A percentile compares a stretch with the other conserved stretches of the same genome.
phyloP scores from a whole-genome alignment of 2,113 vertebrate genomes.

The Oostethus manadensis region DNA sequence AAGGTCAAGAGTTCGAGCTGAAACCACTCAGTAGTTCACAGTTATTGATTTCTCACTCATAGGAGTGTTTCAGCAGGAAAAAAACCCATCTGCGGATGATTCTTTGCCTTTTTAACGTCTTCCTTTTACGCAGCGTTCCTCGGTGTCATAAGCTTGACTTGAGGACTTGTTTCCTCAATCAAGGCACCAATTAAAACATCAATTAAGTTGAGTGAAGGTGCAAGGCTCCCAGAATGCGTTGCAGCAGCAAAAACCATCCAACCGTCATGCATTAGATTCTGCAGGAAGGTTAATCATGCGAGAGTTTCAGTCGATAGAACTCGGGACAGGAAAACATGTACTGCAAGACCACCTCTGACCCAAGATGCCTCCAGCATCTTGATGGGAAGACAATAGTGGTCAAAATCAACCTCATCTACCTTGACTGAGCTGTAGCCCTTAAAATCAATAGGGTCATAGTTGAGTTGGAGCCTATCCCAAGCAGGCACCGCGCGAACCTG shows the following conservation, averaged over 20 bases:
- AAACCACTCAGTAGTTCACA: conserved; percentile 57
- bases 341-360: neutral
- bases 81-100: conserved; percentile 52
- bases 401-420: too few species aligned
- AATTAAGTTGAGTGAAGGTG: too few species aligned
- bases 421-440: neutral
- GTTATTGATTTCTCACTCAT: conserved; percentile 64
- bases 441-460: neutral
- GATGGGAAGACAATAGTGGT: neutral
- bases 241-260: neutral
- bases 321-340: neutral
- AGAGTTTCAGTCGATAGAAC: neutral
- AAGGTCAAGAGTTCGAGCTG: conserved; percentile 54
- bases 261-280: neutral
- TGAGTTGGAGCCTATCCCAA: too few species aligned
- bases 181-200: too few species aligned
- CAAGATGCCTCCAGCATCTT: neutral
- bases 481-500: too few species aligned
- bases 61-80: conserved; percentile 32
- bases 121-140: conserved; percentile 51
- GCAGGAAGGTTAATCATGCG: neutral
- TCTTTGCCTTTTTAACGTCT: conserved; percentile 45
- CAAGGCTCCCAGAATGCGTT: neutral
- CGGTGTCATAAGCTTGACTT: neutral
- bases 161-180: too few species aligned